A percentile compares a stretch with the other conserved stretches of the same genome.
Evolutionary conservation across 2,113 vertebrate species (phyloP).

Genomic region (Empidonax traillii): DNA sequence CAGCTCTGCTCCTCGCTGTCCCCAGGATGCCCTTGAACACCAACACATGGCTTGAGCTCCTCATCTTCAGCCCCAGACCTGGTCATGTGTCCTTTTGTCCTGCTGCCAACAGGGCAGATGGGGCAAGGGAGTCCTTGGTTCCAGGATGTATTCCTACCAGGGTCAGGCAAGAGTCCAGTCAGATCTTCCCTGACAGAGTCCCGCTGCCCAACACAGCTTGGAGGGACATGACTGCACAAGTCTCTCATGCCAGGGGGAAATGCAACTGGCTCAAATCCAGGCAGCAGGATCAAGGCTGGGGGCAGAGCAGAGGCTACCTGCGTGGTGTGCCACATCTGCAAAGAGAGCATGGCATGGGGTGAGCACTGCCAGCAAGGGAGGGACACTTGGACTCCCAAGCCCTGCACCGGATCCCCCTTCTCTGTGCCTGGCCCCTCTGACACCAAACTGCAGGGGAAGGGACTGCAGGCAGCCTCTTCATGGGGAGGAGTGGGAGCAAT

Average conservation of each 20-base stretch:
- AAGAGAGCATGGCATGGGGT: not conserved
- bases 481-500: fast-evolving
- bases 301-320: conserved; percentile 34
- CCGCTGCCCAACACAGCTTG: not conserved
- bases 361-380: not conserved
- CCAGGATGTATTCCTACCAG: not conserved
- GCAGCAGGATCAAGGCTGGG: not conserved
- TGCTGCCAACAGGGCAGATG: not conserved
- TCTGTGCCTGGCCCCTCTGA: not conserved
- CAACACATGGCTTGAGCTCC: not conserved
- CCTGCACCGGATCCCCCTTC: not conserved
- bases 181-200: not conserved
- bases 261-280: not conserved
- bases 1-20: fast-evolving
- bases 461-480: not conserved
- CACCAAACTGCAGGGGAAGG: fast-evolving
- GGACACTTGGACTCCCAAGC: not conserved
- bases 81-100: not conserved
- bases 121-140: not conserved
- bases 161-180: not conserved
- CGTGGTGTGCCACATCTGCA: conserved; percentile 33
- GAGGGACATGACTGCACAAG: not conserved
- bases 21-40: not conserved
- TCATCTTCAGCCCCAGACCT: conserved; percentile 16
- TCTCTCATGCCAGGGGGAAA: not conserved